Conservation (phyloP, 2,888 invertebrate genomes). For the Marronus borbonicus region DNA sequence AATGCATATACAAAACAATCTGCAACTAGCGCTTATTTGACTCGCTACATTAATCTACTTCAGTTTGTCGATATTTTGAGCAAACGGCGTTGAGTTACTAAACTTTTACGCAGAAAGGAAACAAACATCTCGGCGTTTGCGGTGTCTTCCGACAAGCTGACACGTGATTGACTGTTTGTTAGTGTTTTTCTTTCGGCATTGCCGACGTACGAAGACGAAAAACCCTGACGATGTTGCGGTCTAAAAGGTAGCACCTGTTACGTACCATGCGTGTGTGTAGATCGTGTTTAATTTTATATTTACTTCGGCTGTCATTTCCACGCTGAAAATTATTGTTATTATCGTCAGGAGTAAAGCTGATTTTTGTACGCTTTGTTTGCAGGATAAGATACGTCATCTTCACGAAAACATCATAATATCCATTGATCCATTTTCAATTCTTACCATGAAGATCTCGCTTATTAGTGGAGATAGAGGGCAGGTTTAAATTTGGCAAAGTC, state of each 20-base stretch:
- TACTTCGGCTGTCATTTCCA: conserved; percentile 1
- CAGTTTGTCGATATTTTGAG: neutral
- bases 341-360: neutral
- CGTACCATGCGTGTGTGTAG: neutral
- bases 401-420: too few species aligned
- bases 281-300: neutral
- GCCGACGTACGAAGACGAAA: neutral
- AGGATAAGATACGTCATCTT: too few species aligned
- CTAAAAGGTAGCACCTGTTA: conserved; percentile 10
- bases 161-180: conserved; percentile 18
- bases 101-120: conserved; percentile 6
- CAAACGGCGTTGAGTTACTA: conserved; percentile 10
- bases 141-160: conserved; percentile 1
- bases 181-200: conserved; percentile 5
- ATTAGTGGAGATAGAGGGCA: too few species aligned
- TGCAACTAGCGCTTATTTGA: too few species aligned
- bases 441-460: too few species aligned
- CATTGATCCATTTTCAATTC: too few species aligned
- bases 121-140: conserved; percentile 6
- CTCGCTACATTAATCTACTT: too few species aligned
- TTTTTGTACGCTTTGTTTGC: too few species aligned
- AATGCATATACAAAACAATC: too few species aligned
- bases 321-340: conserved; percentile 1
- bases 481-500: too few species aligned
- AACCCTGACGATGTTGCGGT: neutral